Base-by-base conservation (phyloP, 2,113 vertebrate species). In the Spermophilus dauricus region DNA sequence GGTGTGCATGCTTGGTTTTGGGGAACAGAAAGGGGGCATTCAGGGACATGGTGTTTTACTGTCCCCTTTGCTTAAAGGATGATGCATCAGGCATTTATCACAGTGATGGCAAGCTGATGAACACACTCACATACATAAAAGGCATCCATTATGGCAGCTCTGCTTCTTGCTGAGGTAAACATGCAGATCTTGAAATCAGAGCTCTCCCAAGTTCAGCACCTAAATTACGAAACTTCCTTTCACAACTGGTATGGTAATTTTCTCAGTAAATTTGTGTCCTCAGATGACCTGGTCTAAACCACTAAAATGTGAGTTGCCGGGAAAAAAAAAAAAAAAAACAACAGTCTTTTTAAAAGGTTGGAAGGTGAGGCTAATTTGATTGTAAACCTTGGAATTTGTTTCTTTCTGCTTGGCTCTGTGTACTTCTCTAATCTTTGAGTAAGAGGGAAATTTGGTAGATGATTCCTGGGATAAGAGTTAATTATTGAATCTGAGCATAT, bases 221-320 rank as follows among this genome's bases (percentile, higher is more conserved):
- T 63, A 45, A 90, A 92, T 72, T 56, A 53, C 67, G 73, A 76
- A 81, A 67, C 8, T 67, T 69, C 76, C 14, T n/a, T 91, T 95
- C 91, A 45, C 10, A 73, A 17, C 37, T 28, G 48, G 32, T 39
- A 65, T 14, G 13, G 45, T 76, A 18, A 32, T 83, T 63, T 89
- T 81, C 26, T 75, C 73, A 56, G 26, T 72, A 42, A 77, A 48
- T 12, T 45, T 82, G 22, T 58, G 1, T 56, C 39, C 28, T 89
- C 51, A 18, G 10, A n/a, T 81, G 65, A 86, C 32, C 56, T 95
- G 63, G 8, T 39, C 12, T 78, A 93, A 86, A 84, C 56, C 51
- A 37, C 75, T 67, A 34, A 92, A 89, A 86, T 81, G 12, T 51
- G 56, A 85, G 69, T 95, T 58, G 81, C 73, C 87, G 45, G n/a